Base-by-base conservation (phyloP, 2,888 invertebrate genomes). In the Cephus nigrinus region DNA sequence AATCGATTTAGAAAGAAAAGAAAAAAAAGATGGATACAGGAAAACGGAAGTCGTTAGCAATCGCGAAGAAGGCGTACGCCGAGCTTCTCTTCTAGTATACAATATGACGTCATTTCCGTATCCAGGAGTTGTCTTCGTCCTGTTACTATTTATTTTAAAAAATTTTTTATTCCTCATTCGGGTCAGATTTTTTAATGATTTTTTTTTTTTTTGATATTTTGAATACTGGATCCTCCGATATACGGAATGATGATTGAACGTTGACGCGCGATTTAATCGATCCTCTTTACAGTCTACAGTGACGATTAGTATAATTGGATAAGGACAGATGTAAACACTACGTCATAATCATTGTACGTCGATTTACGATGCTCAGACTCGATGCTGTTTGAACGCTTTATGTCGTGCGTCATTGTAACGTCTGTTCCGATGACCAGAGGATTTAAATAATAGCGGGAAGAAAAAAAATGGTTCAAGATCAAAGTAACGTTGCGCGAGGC, bases 311-410 rank as follows among this genome's bases (percentile, higher is more conserved):
- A 11, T 69, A 32, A 40, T 40, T 40, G 15, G 40, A 40, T 15
- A 15, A 40, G 40, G 40, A 15, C 40, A 40, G 40, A 15, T 40
- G 15, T 77, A 77, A 68, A 81, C 55, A 79, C 79, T 79, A 77
- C 68, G 73, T 76, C 80, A 79, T 79, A 80, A 79, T 81, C 79
- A 81, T 79, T 73, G 80, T 80, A 79, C 79, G 76, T 81, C 79
- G 77, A 71, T 77, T 76, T 78, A 78, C 74, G 80, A 81, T 82
- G 81, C 80, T 84, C 81, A 83, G 82, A 80, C 83, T 85, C 32
- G 32, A 69, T 69, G 69, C 69, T 69, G 69, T 69, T 69, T 12
- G 9, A 23, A 69, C 69, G 32, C 32, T 69, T 69, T 69, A 30
- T 15, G 15, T 69, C 69, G 69, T 0, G 12, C 69, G 69, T 32